These are phyloP conservation scores for Nysson spinosus DNA, from an alignment of 2,888 invertebrate species.

Conservation along the genomic window DNA sequence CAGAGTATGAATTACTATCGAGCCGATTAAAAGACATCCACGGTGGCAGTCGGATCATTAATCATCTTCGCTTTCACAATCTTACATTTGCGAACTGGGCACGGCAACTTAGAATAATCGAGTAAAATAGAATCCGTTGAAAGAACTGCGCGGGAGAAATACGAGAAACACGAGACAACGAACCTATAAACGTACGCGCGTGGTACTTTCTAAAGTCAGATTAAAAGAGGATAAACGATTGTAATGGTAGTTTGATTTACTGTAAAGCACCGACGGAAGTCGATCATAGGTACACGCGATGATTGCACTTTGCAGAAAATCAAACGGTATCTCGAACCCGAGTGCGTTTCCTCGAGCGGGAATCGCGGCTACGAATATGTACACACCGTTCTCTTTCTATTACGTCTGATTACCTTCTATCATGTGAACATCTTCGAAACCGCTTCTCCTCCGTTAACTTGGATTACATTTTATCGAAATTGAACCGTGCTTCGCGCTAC, in stretches of 20 bases:
- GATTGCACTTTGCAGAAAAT: conserved; percentile 22
- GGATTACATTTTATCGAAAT: too few species aligned
- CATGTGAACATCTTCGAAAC: too few species aligned
- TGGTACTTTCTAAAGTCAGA: conserved; percentile 32
- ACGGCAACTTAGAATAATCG: conserved; percentile 18
- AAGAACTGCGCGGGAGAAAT: conserved; percentile 10
- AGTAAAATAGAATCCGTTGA: conserved; percentile 13
- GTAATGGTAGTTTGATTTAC: conserved; percentile 10
- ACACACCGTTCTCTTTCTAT: too few species aligned
- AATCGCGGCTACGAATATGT: too few species aligned
- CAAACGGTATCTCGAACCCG: conserved; percentile 38
- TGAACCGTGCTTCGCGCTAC: too few species aligned
- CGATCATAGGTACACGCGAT: conserved; percentile 16
- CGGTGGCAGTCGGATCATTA: background rate
- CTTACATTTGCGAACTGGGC: background rate
- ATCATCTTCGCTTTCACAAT: background rate
- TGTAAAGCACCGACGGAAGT: conserved; percentile 18
- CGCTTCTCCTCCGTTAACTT: too few species aligned
- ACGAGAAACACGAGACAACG: conserved; percentile 2
- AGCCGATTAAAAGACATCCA: background rate
- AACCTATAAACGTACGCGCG: conserved; percentile 1
- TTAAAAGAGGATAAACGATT: conserved; percentile 20
- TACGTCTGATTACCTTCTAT: too few species aligned
- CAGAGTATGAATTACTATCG: background rate
- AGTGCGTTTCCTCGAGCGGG: conserved; percentile 16